Evolutionary conservation across 1,140 invertebrate species (phyloP).

Genomic region (Papilio polyxenes): DNA sequence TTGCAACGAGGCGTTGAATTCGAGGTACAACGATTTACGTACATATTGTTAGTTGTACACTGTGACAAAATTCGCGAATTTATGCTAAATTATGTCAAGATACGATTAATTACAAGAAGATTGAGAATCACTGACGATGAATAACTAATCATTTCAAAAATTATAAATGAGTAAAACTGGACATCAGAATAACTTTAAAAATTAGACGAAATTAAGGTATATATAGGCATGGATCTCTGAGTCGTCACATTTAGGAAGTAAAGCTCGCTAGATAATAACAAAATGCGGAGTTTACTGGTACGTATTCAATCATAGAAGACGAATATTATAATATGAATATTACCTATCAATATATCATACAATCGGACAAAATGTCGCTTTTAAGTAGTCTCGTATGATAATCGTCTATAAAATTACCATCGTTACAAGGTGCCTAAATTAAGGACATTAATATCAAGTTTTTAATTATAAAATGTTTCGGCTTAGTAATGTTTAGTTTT

Average conservation of each 20-base stretch:
- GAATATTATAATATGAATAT: slow-evolving; percentile 7
- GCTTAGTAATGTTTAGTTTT: slow-evolving; percentile 7
- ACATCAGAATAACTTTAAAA: slow-evolving; percentile 63
- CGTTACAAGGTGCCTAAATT: slow-evolving; percentile 1
- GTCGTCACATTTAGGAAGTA: slow-evolving; percentile 65
- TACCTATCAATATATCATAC: slow-evolving; percentile 32
- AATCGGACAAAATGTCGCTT: slow-evolving; percentile 6
- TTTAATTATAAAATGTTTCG: neutral
- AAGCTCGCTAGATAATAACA: slow-evolving; percentile 58
- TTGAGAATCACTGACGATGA: slow-evolving; percentile 69
- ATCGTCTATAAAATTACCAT: slow-evolving; percentile 19
- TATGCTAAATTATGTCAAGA: slow-evolving; percentile 29
- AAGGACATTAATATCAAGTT: neutral
- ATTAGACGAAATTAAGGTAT: slow-evolving; percentile 72
- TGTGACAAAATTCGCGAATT: slow-evolving; percentile 19
- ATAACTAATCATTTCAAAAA: slow-evolving; percentile 60
- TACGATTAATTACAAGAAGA: slow-evolving; percentile 48
- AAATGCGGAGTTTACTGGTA: slow-evolving; percentile 68
- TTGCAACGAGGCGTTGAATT: slow-evolving; percentile 4
- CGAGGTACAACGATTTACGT: neutral
- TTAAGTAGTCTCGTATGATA: slow-evolving; percentile 21
- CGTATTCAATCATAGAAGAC: slow-evolving; percentile 42
- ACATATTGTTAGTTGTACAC: neutral
- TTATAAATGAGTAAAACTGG: slow-evolving; percentile 70
- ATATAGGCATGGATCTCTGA: slow-evolving; percentile 64